Percentiles rank a stretch among this genome's conserved stretches.
phyloP scores from a whole-genome alignment of 2,113 vertebrate genomes.

The Dendropsophus ebraccatus region DNA sequence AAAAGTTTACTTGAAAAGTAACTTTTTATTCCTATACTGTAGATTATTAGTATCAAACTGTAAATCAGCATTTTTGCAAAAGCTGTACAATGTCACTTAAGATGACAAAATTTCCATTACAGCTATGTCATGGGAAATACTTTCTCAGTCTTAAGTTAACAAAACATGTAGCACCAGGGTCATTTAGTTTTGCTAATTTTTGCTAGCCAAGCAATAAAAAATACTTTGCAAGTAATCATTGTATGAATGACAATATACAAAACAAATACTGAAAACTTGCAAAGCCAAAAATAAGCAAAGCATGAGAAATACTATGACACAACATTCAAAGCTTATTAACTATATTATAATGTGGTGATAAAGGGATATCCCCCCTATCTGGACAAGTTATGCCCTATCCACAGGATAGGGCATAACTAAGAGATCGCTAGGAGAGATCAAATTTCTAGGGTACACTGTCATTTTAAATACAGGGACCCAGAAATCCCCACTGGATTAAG shows the following conservation, averaged over 20 bases:
- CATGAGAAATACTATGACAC: background rate
- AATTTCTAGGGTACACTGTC: no score
- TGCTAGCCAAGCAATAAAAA: background rate
- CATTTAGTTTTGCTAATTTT: background rate
- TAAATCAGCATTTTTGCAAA: background rate
- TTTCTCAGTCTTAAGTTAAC: background rate
- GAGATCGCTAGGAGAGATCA: no score
- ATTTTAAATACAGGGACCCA: no score
- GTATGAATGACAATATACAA: constrained; percentile 1
- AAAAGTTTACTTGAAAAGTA: no score
- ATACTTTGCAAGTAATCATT: background rate
- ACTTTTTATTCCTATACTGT: no score
- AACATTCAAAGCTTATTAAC: background rate
- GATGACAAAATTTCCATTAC: background rate
- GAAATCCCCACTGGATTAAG: no score
- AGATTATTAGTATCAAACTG: no score
- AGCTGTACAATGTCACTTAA: background rate
- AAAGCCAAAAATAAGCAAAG: background rate
- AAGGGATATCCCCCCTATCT: no score
- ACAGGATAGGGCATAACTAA: no score
- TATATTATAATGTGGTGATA: background rate
- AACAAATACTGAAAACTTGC: background rate
- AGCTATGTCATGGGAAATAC: background rate
- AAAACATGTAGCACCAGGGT: background rate
- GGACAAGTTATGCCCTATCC: no score